phyloP scores from a whole-genome alignment of 2,888 invertebrate genomes.

The Deilephila elpenor region DNA sequence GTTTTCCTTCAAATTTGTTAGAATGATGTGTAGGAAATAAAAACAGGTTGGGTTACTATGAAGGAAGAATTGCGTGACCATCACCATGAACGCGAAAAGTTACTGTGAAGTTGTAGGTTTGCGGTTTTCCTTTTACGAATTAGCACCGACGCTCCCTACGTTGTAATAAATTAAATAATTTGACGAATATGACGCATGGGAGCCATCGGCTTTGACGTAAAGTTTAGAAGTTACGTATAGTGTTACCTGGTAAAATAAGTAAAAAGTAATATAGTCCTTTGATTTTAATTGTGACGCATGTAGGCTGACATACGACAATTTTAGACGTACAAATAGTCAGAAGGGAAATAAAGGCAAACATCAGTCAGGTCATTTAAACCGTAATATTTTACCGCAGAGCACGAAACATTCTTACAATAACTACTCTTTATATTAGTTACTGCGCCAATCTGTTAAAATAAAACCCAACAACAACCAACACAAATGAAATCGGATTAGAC shows the following conservation, averaged over 20 bases:
- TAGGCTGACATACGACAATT: too few relatives aligned
- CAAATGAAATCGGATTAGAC: neutral
- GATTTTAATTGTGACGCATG: too few relatives aligned
- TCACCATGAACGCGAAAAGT: neutral
- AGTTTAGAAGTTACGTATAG: neutral
- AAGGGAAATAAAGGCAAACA: too few relatives aligned
- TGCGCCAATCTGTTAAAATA: neutral
- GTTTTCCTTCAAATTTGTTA: neutral
- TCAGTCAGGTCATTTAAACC: too few relatives aligned
- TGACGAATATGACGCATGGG: neutral
- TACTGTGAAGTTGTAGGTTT: neutral
- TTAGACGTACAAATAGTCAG: too few relatives aligned
- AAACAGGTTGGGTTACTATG: neutral
- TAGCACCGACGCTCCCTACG: neutral
- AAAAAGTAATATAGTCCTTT: too few relatives aligned
- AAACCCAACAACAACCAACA: neutral
- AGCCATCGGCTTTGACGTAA: neutral
- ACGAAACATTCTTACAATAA: too few relatives aligned
- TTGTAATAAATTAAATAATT: neutral
- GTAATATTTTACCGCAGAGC: too few relatives aligned
- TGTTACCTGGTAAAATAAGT: too few relatives aligned
- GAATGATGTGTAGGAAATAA: neutral
- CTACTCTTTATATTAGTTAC: too few relatives aligned
- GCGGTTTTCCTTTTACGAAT: constrained; percentile 26
- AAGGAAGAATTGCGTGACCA: neutral